Evolutionary conservation across 2,797 vertebrate genomes (phyloP).

Genomic region (Clarias fuscus): DNA sequence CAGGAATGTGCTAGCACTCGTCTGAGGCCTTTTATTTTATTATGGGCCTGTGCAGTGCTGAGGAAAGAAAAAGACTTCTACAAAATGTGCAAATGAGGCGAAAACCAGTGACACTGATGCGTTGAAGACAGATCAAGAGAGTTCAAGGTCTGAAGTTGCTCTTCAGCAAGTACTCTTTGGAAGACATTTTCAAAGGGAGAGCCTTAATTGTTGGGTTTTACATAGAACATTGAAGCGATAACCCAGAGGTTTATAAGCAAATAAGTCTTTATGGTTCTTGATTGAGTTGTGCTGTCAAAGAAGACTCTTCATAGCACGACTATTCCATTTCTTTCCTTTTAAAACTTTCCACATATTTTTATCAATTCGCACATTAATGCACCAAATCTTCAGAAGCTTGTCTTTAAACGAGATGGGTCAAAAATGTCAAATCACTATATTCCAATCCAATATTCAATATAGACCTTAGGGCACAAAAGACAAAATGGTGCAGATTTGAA

Average conservation of each 20-base stretch:
- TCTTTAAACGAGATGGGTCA: neutral
- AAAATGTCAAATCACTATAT: neutral
- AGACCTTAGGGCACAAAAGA: neutral
- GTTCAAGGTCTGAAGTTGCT: neutral
- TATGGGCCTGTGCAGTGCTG: neutral
- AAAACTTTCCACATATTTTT: neutral
- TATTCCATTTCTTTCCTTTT: neutral
- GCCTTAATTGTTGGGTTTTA: neutral
- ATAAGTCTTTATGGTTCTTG: neutral
- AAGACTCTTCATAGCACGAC: neutral
- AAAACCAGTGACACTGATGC: too few relatives aligned
- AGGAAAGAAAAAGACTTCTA: neutral
- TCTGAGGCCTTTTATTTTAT: neutral
- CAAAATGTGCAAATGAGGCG: neutral
- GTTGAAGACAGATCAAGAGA: neutral
- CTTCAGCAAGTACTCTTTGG: neutral
- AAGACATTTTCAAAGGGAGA: neutral
- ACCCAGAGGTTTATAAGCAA: neutral
- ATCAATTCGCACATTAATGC: neutral
- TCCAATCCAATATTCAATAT: neutral
- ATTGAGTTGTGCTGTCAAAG: too few relatives aligned
- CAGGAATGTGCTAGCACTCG: neutral
- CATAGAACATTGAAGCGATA: neutral
- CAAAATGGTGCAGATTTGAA: constrained; percentile 20
- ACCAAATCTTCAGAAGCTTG: neutral